Evolutionary conservation across 2,797 vertebrate species (phyloP).

Genomic region (Notolabrus celidotus): DNA sequence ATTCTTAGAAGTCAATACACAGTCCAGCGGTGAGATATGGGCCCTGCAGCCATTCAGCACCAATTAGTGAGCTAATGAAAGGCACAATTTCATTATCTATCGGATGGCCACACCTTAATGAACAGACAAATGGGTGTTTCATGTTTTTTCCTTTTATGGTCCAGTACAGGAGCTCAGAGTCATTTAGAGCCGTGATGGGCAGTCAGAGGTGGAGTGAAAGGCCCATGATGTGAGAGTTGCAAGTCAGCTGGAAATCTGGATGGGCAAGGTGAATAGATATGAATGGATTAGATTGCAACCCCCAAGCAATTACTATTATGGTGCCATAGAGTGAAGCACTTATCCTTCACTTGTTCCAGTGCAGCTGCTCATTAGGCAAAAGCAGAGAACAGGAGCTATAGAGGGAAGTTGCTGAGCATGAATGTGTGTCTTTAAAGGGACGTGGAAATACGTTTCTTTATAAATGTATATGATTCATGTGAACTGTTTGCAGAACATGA

Average conservation of each 20-base stretch:
- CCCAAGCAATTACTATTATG: constrained; percentile 56
- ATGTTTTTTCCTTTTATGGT: constrained; percentile 47
- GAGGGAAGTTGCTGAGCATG: constrained; percentile 12
- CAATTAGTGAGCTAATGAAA: constrained; percentile 76
- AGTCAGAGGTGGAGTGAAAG: constrained; percentile 5
- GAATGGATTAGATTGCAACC: constrained; percentile 44
- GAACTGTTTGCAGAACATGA: not conserved
- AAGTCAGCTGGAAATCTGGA: constrained; percentile 47
- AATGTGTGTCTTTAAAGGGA: constrained; percentile 5
- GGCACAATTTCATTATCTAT: constrained; percentile 65
- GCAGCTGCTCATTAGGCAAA: constrained; percentile 73
- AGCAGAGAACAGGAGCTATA: constrained; percentile 12
- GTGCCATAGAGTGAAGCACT: constrained; percentile 67
- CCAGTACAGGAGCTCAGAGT: constrained; percentile 22
- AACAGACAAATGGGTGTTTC: constrained; percentile 52
- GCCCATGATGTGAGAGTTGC: constrained; percentile 22
- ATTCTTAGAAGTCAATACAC: constrained; percentile 64
- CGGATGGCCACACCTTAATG: constrained; percentile 48
- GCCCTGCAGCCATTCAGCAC: constrained; percentile 58
- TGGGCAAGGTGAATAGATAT: constrained; percentile 44
- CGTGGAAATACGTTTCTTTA: not conserved
- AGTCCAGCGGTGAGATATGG: constrained; percentile 44
- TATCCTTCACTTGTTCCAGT: constrained; percentile 64
- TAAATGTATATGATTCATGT: not conserved
- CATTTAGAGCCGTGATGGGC: constrained; percentile 10